Base-by-base conservation (phyloP, 2,797 vertebrate genomes). In the Antrozous pallidus region DNA sequence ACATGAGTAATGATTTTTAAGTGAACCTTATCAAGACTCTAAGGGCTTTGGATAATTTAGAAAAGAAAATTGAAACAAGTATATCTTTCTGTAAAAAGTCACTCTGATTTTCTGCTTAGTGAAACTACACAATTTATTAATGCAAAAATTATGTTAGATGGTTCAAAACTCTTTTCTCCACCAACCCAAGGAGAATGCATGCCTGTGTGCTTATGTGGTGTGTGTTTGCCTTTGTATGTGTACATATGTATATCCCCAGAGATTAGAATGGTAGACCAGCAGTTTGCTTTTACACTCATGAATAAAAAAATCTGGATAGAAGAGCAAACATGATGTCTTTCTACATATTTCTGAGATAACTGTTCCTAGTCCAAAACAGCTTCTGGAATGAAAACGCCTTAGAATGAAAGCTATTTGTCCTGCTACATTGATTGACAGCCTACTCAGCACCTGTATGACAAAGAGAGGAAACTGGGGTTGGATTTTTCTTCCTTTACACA, bases 41-140 rank as follows among this genome's bases (percentile, higher is more conserved):
- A 79, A 95, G 87, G 75, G 69, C 31, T 95, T 77, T 91, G 81
- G 89, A 83, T 97, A 94, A 97, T 97, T 97, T 93, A 96, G 94
- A 96, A 18, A 92, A 70, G 92, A 97, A 96, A 87, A 91, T 90
- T 88, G 94, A 75, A 97, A 90, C 86, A 96, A 97, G 63, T 79
- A 24, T 95, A 88, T 45, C 38, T 95, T 96, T 94, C 74, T 98
- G 54, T 84, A 77, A 82, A 96, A 95, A 91, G 90, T 96, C 95
- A 92, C 58, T 94, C 51, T 92, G 61, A 96, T 97, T 97, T 97
- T 96, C 95, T 96, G 87, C 93, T 96, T 94, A 86, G 87, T 93
- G 93, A 77, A 87, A 93, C 88, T 83, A 88, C 38, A 75, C 22
- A 79, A 89, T 93, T 26, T 49, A 10, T 65, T 94, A 84, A 54